phyloP scores from a whole-genome alignment of 2,797 vertebrate genomes.

The Pristis pectinata region DNA sequence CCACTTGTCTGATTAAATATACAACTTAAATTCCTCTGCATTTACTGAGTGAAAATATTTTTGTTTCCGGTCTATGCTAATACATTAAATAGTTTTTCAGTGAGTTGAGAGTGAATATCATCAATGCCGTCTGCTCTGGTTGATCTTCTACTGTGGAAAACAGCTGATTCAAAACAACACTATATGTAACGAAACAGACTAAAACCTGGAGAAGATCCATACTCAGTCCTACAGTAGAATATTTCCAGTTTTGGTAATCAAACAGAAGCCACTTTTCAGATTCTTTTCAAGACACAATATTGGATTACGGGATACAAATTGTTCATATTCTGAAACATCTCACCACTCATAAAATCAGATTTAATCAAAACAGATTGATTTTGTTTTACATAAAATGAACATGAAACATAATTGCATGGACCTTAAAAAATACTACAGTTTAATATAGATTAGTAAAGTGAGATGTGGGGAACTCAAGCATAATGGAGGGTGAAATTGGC shows the following conservation, averaged over 20 bases:
- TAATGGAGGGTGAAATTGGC: neutral
- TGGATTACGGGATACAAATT: neutral
- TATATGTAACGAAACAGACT: neutral
- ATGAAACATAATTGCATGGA: neutral
- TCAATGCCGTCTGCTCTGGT: neutral
- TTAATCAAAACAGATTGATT: neutral
- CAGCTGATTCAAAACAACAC: neutral
- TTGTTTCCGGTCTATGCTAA: neutral
- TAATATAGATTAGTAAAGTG: neutral
- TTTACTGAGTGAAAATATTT: constrained; percentile 11
- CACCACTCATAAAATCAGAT: neutral
- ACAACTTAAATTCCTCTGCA: neutral
- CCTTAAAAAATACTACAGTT: neutral
- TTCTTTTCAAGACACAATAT: neutral
- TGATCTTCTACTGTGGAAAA: neutral
- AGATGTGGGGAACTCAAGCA: neutral
- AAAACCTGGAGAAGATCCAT: neutral
- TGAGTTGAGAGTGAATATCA: neutral
- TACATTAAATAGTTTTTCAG: neutral
- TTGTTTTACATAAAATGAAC: neutral
- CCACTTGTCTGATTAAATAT: constrained; percentile 17
- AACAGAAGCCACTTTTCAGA: neutral
- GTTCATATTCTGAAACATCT: neutral
- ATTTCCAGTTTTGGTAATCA: neutral
- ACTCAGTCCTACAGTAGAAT: neutral